Percentiles rank a stretch among this genome's conserved stretches.
These are phyloP conservation scores for Sebastes steindachneri DNA, from an alignment of 2,797 vertebrate genomes.

Conservation along the genomic window DNA sequence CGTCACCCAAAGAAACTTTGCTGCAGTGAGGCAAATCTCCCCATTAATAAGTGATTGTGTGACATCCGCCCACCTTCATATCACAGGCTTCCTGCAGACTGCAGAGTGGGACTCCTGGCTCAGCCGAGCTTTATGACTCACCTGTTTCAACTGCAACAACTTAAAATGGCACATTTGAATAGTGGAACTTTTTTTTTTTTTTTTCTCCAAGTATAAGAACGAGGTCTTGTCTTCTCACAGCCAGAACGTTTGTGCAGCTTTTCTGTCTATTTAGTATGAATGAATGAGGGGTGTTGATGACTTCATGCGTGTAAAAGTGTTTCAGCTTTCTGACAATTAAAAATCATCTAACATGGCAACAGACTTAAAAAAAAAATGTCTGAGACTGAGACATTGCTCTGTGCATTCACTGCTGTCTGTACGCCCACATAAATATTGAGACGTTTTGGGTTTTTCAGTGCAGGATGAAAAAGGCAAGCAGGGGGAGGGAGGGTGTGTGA, in stretches of 20 bases:
- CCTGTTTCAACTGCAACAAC: conserved; percentile 62
- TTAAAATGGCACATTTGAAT: conserved; percentile 74
- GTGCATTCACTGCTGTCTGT: conserved; percentile 9
- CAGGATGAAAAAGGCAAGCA: conserved; percentile 19
- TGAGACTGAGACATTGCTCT: not conserved
- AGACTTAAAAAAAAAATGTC: not conserved
- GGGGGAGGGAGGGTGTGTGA: not conserved
- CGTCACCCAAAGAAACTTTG: conserved; percentile 42
- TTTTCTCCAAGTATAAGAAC: conserved; percentile 1
- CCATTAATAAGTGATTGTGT: conserved; percentile 71
- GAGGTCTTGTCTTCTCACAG: conserved; percentile 6
- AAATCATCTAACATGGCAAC: not conserved
- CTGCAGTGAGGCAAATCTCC: conserved; percentile 57
- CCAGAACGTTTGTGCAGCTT: not conserved
- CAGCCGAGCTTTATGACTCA: conserved; percentile 72
- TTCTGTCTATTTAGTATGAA: not conserved
- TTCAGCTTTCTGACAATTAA: not conserved
- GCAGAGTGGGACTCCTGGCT: conserved; percentile 68
- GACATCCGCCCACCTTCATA: conserved; percentile 73
- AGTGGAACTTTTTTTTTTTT: conserved; percentile 34
- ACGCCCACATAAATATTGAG: conserved; percentile 16
- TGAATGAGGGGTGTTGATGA: not conserved
- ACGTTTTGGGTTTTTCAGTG: conserved; percentile 24
- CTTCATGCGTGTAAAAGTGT: not conserved
- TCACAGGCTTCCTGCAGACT: conserved; percentile 70